Evolutionary conservation across 2,113 vertebrate genomes (phyloP).

Genomic region (Megaptera novaeangliae): DNA sequence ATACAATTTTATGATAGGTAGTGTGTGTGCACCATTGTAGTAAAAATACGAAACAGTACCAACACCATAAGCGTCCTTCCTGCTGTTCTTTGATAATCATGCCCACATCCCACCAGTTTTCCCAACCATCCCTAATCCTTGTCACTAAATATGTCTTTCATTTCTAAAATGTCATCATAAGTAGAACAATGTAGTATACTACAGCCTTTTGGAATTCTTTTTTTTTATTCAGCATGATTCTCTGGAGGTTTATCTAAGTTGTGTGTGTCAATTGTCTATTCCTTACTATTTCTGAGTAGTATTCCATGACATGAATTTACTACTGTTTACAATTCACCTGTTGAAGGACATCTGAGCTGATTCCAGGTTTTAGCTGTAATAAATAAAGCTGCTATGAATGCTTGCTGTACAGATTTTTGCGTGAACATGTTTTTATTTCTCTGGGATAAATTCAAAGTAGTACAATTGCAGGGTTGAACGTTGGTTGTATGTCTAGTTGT

Average conservation of each 20-base stretch:
- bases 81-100: neutral
- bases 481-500: neutral
- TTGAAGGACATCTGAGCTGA: neutral
- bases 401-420: neutral
- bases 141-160: neutral
- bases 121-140: neutral
- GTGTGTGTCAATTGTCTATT: neutral
- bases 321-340: neutral
- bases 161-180: neutral
- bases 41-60: neutral
- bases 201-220: neutral
- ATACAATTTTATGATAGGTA: neutral
- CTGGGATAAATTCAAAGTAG: neutral
- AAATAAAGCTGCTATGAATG: neutral
- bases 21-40: neutral
- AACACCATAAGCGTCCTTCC: neutral
- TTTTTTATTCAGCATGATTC: neutral
- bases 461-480: neutral
- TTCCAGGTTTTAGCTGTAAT: neutral
- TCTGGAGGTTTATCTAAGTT: neutral
- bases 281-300: neutral
- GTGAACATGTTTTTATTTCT: neutral
- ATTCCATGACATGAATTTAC: accelerated
- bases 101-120: neutral
- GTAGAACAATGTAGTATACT: neutral